Percentiles rank a stretch among this genome's conserved stretches.
These are phyloP conservation scores for Nomada flava DNA, from an alignment of 2,888 invertebrate genomes.

Conservation along the genomic window DNA sequence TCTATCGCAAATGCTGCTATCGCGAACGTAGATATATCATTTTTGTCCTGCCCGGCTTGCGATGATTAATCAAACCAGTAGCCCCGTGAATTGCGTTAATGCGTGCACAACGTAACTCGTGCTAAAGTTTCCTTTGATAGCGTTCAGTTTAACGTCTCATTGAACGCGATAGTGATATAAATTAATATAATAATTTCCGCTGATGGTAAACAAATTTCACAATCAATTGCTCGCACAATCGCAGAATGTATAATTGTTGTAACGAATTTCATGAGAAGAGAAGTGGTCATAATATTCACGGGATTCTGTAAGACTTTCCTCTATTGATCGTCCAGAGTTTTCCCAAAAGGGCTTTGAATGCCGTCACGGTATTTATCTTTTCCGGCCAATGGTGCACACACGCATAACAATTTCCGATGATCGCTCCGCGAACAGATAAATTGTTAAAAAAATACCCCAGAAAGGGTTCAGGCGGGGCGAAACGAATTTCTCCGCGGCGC, in stretches of 20 bases:
- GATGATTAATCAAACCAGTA: too few relatives aligned
- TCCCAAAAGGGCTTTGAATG: slow-evolving; percentile 34
- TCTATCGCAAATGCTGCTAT: background rate
- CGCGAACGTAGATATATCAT: background rate
- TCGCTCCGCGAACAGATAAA: slow-evolving; percentile 52
- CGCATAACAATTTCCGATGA: slow-evolving; percentile 46
- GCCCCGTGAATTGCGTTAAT: too few relatives aligned
- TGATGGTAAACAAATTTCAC: background rate
- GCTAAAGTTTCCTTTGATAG: too few relatives aligned
- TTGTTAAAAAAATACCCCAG: slow-evolving; percentile 67
- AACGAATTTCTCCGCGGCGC: slow-evolving; percentile 50
- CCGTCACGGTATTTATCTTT: slow-evolving; percentile 48
- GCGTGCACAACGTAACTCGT: too few relatives aligned
- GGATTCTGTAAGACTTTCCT: background rate
- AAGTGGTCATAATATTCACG: background rate
- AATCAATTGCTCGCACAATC: background rate
- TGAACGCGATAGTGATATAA: background rate
- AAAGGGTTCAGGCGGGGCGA: slow-evolving; percentile 27
- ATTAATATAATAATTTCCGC: background rate
- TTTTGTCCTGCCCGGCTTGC: too few relatives aligned
- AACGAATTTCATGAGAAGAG: background rate
- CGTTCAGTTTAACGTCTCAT: too few relatives aligned
- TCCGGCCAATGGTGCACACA: slow-evolving; percentile 38
- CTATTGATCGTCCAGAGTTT: slow-evolving; percentile 14
- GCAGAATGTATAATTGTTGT: background rate